Base-by-base conservation (phyloP, 2,113 vertebrate species). In the Istiophorus platypterus region DNA sequence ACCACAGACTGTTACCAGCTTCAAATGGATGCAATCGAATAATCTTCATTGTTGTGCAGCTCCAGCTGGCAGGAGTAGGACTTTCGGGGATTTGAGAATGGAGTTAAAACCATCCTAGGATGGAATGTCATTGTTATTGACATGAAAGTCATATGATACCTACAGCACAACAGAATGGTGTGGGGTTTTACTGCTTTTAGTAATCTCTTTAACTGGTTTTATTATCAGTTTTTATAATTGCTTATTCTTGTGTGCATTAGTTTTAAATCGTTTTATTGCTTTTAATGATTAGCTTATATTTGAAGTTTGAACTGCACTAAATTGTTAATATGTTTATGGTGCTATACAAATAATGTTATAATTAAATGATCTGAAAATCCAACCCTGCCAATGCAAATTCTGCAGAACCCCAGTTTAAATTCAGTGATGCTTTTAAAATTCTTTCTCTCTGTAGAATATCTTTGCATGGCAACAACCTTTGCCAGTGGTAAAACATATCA, bases 1-100 rank as follows among this genome's bases (percentile, higher is more conserved):
- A 78, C 62, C 83, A 68, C 63, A 75, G 78, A 45, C 69, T 68
- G 77, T 67, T 67, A 52, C 17, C 51, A 64, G 47, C 77, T 73
- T 75, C 65, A 49, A 31, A 72, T 57, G 69, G 71, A 76, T 58
- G 51, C 80, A 56, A 56, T 22, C 65, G 61, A 87, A 85, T 80
- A 64, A 80, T 89, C 41, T 62, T 86, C 85, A 89, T 81, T 85
- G 68, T 77, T 34, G 77, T 56, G 82, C 85, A 89, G 86, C 88
- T 90, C 29, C 80, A 85, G 70, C 58, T 70, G 82, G 63, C 75
- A 59, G 37, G 67, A 76, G 47, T 51, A 54, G 31, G 27, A 52
- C 75, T 84, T 65, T 69, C 9, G 82, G 61, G 27, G 54, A 47
- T 82, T 66, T 51, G 51, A 82, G 26, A 75, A 24, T 22, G 10